phyloP scores from a whole-genome alignment of 2,113 vertebrate species.

The Myotis lucifugus region DNA sequence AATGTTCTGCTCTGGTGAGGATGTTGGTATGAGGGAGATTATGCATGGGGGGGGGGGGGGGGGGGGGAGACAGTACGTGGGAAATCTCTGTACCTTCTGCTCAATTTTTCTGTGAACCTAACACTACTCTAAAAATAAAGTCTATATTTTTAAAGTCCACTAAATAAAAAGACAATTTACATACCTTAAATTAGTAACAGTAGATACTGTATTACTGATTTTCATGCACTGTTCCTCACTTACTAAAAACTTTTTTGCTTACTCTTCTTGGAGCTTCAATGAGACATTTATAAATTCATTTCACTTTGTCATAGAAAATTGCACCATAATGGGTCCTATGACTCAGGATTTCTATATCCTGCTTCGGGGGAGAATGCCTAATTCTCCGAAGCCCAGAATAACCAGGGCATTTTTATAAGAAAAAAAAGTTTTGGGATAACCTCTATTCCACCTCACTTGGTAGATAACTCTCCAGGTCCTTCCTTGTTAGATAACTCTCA shows the following conservation, averaged over 20 bases:
- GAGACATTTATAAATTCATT: slow-evolving; percentile 25
- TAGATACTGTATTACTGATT: not conserved
- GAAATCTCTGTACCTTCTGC: not conserved
- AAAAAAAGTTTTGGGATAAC: not conserved
- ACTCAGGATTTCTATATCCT: slow-evolving; percentile 67
- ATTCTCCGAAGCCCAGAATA: slow-evolving; percentile 32
- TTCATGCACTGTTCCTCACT: not conserved
- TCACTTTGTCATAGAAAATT: slow-evolving; percentile 65
- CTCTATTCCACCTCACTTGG: not conserved
- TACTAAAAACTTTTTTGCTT: slow-evolving; percentile 30
- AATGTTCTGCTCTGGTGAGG: not conserved
- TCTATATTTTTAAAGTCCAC: not conserved
- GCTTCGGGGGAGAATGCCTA: slow-evolving; percentile 54
- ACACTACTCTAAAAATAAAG: not conserved
- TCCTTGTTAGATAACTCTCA: not conserved
- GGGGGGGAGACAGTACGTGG: not conserved
- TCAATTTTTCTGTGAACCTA: slow-evolving; percentile 19
- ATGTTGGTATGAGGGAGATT: not conserved
- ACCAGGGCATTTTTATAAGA: slow-evolving; percentile 34
- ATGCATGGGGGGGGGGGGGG: not conserved
- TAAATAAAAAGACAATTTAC: not conserved
- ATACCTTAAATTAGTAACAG: not conserved
- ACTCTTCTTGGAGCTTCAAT: slow-evolving; percentile 35
- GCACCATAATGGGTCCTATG: slow-evolving; percentile 56
- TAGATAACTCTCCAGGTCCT: slow-evolving; percentile 13